Base-by-base conservation (phyloP, 1,140 invertebrate genomes). In the Drosophila fuyamai region DNA sequence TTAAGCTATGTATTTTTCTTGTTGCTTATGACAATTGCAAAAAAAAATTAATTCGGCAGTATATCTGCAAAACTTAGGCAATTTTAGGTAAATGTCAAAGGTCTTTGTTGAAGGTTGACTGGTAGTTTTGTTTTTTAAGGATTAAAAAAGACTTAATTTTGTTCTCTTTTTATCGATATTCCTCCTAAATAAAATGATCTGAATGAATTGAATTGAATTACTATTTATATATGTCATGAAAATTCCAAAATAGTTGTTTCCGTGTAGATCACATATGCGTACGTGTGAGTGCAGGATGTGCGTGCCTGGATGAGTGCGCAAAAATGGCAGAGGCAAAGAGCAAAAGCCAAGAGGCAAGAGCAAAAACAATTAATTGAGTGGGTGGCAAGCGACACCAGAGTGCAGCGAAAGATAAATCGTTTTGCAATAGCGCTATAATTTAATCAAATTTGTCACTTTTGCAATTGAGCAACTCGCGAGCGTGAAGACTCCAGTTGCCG, bases 381-480 rank as follows among this genome's bases (percentile, higher is more conserved):
- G 81, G 60, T 67, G 72, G 50, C 61, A 67, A 68, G 56, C 43
- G 53, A 60, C 62, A 61, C 63, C 38, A 53, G 75, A 60, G 76
- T 88, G 84, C 83, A 68, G 60, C 83, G 63, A 78, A 84, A 89
- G 84, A 88, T 89, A 89, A 88, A 88, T 89, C 85, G 84, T 56
- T 88, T 89, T 89, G 84, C 84, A 89, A 88, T 89, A 84, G 84
- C 84, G 80, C 80, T 75, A 88, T 88, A 84, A 88, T 89, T 88
- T 88, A 88, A 88, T 88, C 84, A 88, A 89, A 89, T 88, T 88
- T 88, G 84, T 88, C 84, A 89, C 84, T 76, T 86, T 79, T 89
- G 76, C 83, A 89, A 88, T 88, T 89, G 80, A 88, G 84, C 80
- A 78, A 77, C 62, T 83, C 48, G 41, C 80, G 23, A 47, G 35